These are phyloP conservation scores for Mercenaria mercenaria DNA, from an alignment of 1,140 invertebrate genomes.

Conservation along the genomic window DNA sequence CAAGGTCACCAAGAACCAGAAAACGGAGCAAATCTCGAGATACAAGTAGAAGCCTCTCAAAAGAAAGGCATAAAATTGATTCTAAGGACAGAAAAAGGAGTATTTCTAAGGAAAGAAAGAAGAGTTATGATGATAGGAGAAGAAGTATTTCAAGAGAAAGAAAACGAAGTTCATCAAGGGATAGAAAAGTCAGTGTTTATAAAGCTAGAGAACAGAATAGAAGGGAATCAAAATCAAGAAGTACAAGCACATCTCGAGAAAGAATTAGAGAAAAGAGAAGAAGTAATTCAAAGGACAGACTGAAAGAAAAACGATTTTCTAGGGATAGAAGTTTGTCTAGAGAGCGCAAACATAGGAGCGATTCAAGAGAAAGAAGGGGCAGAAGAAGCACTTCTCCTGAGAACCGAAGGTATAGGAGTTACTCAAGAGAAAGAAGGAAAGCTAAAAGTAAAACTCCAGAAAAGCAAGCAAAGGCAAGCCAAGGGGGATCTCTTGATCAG, in stretches of 20 bases:
- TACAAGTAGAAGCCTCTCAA: conserved; percentile 19
- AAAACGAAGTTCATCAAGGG: conserved; percentile 3
- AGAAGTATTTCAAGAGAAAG: conserved; percentile 21
- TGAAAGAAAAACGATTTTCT: background rate
- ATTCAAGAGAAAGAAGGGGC: background rate
- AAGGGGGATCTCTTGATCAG: background rate
- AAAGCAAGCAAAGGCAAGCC: background rate
- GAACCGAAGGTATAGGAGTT: background rate
- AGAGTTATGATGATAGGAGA: background rate
- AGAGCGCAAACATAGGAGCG: background rate
- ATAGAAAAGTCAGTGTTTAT: background rate
- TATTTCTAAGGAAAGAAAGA: background rate
- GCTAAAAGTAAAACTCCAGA: background rate
- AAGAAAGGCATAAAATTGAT: background rate
- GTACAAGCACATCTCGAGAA: conserved; percentile 44
- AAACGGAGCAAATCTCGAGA: conserved; percentile 5
- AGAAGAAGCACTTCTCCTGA: conserved; percentile 4
- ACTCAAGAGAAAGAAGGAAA: conserved; percentile 18
- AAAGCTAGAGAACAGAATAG: background rate
- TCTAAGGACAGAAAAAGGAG: conserved; percentile 37
- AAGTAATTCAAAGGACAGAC: conserved; percentile 43
- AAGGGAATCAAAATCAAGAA: conserved; percentile 11
- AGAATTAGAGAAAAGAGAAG: conserved; percentile 19
- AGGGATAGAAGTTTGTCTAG: conserved; percentile 26
- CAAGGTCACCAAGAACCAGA: background rate